Percentiles rank a stretch among this genome's conserved stretches.
Evolutionary conservation across 2,797 vertebrate species (phyloP).

Genomic region (Gymnothorax javanicus): DNA sequence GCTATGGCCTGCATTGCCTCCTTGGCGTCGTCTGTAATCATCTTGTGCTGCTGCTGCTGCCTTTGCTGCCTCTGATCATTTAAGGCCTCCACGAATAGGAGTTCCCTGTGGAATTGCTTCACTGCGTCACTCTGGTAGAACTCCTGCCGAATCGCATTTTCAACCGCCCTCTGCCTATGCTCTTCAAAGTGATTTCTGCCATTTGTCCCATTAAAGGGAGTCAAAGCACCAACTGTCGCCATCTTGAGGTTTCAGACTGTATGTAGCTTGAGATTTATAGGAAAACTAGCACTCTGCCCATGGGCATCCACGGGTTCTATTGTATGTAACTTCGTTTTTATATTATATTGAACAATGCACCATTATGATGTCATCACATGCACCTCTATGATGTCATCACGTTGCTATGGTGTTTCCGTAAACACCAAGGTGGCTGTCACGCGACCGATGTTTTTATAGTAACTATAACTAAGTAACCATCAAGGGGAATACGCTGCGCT

Average conservation of each 20-base stretch:
- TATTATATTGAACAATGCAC: too few relatives aligned
- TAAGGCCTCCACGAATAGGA: not conserved
- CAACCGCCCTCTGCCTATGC: not conserved
- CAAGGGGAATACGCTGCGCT: too few relatives aligned
- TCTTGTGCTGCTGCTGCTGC: not conserved
- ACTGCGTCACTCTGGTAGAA: not conserved
- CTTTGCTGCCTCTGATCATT: slow-evolving; percentile 2
- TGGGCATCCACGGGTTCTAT: too few relatives aligned
- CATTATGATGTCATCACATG: too few relatives aligned
- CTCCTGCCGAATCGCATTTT: not conserved
- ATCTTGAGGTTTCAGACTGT: not conserved
- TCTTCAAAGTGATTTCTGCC: not conserved
- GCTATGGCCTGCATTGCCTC: not conserved
- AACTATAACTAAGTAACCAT: too few relatives aligned
- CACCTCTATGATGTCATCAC: too few relatives aligned
- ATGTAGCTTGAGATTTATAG: not conserved
- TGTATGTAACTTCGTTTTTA: too few relatives aligned
- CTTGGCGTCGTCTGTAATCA: not conserved
- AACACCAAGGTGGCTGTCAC: too few relatives aligned
- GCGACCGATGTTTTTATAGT: too few relatives aligned
- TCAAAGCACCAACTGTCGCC: not conserved
- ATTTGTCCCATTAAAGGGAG: not conserved
- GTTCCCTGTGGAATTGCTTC: not conserved
- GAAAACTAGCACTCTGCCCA: not conserved
- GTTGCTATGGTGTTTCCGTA: too few relatives aligned